Percentiles rank a stretch among this genome's conserved stretches.
phyloP scores from a whole-genome alignment of 2,888 invertebrate genomes.

The Harmothoe impar region DNA sequence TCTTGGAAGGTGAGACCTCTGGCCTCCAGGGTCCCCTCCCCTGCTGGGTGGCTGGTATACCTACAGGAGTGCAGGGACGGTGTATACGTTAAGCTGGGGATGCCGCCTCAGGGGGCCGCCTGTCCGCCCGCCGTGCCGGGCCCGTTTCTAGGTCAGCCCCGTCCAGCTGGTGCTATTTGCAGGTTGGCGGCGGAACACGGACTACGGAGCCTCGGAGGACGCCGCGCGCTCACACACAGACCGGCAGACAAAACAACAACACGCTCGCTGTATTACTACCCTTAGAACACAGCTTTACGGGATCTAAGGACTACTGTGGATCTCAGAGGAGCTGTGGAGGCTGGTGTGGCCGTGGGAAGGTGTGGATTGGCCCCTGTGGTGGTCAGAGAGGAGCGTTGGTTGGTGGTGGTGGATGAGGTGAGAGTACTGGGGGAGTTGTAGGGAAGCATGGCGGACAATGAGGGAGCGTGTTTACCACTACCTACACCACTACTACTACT shows the following conservation, averaged over 20 bases:
- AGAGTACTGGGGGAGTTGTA: not conserved
- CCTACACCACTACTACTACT: not conserved
- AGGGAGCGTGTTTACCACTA: not conserved
- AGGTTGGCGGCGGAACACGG: slow-evolving; percentile 31
- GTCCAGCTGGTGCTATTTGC: slow-evolving; percentile 56
- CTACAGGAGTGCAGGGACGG: no score
- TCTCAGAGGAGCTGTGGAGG: not conserved
- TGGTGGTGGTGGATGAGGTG: not conserved
- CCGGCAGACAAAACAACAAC: not conserved
- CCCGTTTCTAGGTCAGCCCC: slow-evolving; percentile 44
- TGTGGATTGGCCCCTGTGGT: not conserved
- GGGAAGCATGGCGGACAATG: slow-evolving; percentile 45
- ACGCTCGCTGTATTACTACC: not conserved
- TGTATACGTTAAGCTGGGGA: no score
- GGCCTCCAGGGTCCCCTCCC: no score
- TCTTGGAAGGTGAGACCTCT: no score
- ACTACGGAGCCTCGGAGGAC: no score
- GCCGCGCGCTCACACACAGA: not conserved
- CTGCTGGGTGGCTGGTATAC: no score
- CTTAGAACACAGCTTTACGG: not conserved
- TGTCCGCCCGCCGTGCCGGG: not conserved
- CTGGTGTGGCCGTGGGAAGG: not conserved
- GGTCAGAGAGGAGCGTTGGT: not conserved
- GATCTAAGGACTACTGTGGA: not conserved
- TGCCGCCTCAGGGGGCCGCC: slow-evolving; percentile 48